Base-by-base conservation (phyloP, 2,113 vertebrate genomes). In the Recurvirostra avosetta region DNA sequence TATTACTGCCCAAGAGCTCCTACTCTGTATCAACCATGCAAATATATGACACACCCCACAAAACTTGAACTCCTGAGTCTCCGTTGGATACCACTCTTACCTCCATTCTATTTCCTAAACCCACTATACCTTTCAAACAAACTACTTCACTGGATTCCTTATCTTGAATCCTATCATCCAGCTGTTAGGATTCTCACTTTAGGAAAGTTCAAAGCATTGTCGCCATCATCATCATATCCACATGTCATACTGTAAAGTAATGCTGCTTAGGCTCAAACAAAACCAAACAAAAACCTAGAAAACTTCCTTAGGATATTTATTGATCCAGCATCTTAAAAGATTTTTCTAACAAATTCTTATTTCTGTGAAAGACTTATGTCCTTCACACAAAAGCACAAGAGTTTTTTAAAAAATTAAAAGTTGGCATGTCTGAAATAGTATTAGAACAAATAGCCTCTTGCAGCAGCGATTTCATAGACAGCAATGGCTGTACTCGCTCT, bases 391-490 rank as follows among this genome's bases (percentile, higher is more conserved):
- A 96, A 94, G 70, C 49, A 68, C 40, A 40, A 83, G 72, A 87
- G 56, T 77, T 83, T 73, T 90, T 96, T n/a, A 66, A 81, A 95
- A 88, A 94, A 92, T 62, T 93, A 83, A 74, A 93, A 92, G 91
- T 43, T 71, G 78, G 61, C 71, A 32, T 41, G 76, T 92, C 96
- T 96, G 82, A 96, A 95, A 83, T 74, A 84, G 65, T 61, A 91
- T 87, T 85, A 97, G 93, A 97, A 96, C 87, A 96, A 98, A 96
- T 32, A 93, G 78, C 92, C 80, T 95, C 94, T 88, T 20, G 15
- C 80, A 86, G 79, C 88, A 40, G 92, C 6, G 7, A 91, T 82
- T 90, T 74, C 87, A 73, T 4, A 84, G 91, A 87, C n/a, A 47
- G 59, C 89, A 91, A 67, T 47, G 88, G 93, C 89, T 92, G 83